These are phyloP conservation scores for Uropsilus gracilis DNA, from an alignment of 2,113 vertebrate species.

Conservation along the genomic window DNA sequence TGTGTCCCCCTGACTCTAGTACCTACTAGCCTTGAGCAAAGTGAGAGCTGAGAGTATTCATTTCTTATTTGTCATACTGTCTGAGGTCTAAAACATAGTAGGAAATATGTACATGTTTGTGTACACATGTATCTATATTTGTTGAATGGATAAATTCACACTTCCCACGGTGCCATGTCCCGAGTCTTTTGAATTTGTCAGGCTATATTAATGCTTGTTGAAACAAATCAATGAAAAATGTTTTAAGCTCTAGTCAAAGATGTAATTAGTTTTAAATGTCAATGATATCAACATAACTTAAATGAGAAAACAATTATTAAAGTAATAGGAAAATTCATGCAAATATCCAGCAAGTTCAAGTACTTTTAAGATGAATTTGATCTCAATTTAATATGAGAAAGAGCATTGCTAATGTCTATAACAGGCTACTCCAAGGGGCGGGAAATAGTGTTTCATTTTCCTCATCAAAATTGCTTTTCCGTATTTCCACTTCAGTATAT, in stretches of 20 bases:
- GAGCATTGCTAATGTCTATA: not conserved
- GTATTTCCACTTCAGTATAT: not conserved
- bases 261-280: slow-evolving; percentile 69
- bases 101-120: not conserved
- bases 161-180: not conserved
- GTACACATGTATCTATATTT: not conserved
- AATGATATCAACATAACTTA: slow-evolving; percentile 51
- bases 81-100: not conserved
- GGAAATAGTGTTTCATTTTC: not conserved
- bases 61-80: not conserved
- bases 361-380: slow-evolving; percentile 18
- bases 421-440: not conserved
- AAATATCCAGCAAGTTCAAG: slow-evolving; percentile 1
- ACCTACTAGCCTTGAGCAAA: not conserved
- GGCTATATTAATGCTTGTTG: not conserved
- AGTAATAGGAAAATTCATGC: not conserved
- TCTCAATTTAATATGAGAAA: not conserved
- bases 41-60: not conserved
- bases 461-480: not conserved
- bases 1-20: not conserved
- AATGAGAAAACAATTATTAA: slow-evolving; percentile 45
- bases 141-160: not conserved
- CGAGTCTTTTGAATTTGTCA: not conserved
- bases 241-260: slow-evolving; percentile 14
- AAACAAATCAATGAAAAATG: slow-evolving; percentile 21